Evolutionary conservation across 2,888 invertebrate species (phyloP).

Genomic region (Torymus aiolomorphi): DNA sequence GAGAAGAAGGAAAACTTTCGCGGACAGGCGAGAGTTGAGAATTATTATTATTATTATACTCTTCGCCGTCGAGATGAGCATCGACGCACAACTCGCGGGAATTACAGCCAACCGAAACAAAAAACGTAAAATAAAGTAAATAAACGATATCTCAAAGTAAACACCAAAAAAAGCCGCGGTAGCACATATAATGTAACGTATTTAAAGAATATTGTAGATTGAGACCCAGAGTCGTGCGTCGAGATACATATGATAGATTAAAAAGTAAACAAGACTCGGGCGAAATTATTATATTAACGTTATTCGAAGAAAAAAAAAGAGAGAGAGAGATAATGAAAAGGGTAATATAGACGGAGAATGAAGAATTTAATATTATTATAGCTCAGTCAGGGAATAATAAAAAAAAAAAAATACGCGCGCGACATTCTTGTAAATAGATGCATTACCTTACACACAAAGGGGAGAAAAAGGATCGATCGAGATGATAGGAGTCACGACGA

Average conservation of each 20-base stretch:
- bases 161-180: too few species aligned
- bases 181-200: background rate
- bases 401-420: background rate
- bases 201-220: background rate
- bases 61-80: constrained; percentile 10
- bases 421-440: constrained; percentile 48
- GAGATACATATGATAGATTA: background rate
- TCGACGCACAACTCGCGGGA: constrained; percentile 15
- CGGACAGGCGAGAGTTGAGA: too few species aligned
- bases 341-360: constrained; percentile 16
- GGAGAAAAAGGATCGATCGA: background rate
- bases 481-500: too few species aligned
- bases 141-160: too few species aligned
- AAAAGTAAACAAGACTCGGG: constrained; percentile 3
- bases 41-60: too few species aligned
- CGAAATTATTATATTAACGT: too few species aligned
- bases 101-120: background rate
- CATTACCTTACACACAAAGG: background rate
- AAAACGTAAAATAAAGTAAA: background rate
- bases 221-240: constrained; percentile 28
- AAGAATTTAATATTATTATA: constrained; percentile 28
- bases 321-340: background rate
- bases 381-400: constrained; percentile 16
- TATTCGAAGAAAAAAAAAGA: too few species aligned
- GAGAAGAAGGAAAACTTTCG: background rate